These are phyloP conservation scores for Eremophila alpestris DNA, from an alignment of 2,797 vertebrate genomes.

Conservation along the genomic window DNA sequence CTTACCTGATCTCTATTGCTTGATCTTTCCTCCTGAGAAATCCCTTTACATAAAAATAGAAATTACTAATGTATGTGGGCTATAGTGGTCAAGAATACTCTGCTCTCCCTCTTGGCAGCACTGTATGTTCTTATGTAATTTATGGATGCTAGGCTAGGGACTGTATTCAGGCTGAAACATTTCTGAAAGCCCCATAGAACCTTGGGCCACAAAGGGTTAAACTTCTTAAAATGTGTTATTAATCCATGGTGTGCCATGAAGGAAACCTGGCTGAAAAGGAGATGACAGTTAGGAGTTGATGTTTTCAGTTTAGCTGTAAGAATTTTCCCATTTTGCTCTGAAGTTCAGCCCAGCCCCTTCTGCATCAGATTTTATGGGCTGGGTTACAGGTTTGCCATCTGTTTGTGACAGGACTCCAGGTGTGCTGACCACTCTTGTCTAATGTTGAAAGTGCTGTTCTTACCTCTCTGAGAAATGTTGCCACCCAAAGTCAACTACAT, in stretches of 20 bases:
- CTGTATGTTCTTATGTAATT: not conserved
- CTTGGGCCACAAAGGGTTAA: not conserved
- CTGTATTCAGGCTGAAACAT: not conserved
- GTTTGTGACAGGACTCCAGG: not conserved
- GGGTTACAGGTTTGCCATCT: not conserved
- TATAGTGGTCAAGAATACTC: not conserved
- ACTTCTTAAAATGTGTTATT: not conserved
- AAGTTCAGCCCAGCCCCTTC: not conserved
- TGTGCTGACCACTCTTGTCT: not conserved
- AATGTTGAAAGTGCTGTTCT: not conserved
- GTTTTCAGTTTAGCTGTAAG: not conserved
- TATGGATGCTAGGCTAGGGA: not conserved
- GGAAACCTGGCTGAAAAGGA: not conserved
- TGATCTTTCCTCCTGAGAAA: not conserved
- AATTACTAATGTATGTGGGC: not conserved
- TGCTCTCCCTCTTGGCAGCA: not conserved
- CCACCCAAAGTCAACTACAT: not conserved
- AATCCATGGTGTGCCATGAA: not conserved
- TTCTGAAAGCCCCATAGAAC: not conserved
- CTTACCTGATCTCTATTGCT: not conserved
- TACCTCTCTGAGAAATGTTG: not conserved
- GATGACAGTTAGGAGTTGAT: not conserved
- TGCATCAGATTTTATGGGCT: not conserved
- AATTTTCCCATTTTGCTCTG: not conserved
- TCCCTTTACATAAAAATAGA: not conserved